Evolutionary conservation across 2,797 vertebrate genomes (phyloP).

Genomic region (Neomorphus geoffroyi): DNA sequence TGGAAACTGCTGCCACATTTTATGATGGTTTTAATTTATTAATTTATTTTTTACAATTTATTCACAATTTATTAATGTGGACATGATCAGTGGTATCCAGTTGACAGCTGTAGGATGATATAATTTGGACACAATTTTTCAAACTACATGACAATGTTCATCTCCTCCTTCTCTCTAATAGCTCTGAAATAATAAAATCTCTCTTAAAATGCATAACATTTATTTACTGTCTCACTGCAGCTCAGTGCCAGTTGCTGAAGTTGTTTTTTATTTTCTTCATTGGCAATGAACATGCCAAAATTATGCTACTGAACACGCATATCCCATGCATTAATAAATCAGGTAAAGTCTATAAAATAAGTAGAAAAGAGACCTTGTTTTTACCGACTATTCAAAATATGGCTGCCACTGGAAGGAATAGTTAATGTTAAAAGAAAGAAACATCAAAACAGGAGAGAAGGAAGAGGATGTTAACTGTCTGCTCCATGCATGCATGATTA

Average conservation of each 20-base stretch:
- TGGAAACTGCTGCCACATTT: conserved; percentile 71
- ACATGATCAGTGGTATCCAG: not conserved
- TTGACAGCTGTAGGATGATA: not conserved
- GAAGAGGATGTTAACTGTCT: not conserved
- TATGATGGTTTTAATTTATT: conserved; percentile 49
- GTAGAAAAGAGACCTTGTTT: not conserved
- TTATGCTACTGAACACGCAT: not conserved
- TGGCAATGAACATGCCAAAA: not conserved
- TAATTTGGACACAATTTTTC: not conserved
- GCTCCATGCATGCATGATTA: not conserved
- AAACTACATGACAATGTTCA: not conserved
- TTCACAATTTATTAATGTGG: too few species aligned
- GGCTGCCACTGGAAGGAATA: not conserved
- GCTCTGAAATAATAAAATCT: not conserved
- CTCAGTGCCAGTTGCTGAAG: not conserved
- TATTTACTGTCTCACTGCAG: not conserved
- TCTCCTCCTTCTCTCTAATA: not conserved
- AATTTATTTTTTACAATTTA: too few species aligned
- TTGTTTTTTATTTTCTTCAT: not conserved
- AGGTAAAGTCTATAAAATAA: not conserved
- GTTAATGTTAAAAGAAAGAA: not conserved
- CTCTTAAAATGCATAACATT: not conserved
- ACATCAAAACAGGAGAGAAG: not conserved
- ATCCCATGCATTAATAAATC: not conserved
- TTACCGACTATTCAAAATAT: not conserved